Base-by-base conservation (phyloP, 2,888 invertebrate species). In the Hydroisotoma schaefferi region DNA sequence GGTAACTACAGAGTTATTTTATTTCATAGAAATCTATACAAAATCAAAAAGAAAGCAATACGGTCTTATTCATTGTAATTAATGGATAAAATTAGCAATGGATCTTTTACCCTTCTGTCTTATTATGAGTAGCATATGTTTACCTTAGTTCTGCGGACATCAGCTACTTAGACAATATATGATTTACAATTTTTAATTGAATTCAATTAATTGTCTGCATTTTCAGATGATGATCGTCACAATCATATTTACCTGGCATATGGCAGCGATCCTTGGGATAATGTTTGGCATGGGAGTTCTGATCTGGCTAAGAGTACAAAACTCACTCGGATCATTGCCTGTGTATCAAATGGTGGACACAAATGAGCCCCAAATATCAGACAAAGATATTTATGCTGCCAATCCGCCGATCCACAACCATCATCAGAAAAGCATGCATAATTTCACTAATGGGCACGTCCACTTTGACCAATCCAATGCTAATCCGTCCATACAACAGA, bases 171-270 rank as follows among this genome's bases (percentile, higher is more conserved):
- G 3, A 28, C n/a, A 27, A 51, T 28, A 51, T 10, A 5, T 18
- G 2, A 15, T 51, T 51, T 29, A 5, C 18, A 51, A 51, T 18
- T 44, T 51, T 23, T 25, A 1, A 3, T 28, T 28, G 46, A 47
- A 46, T n/a, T 27, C 18, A 28, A 26, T 43, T 12, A 22, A 55
- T 10, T 25, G 2, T 48, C 23, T 47, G n/a, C 40, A 26, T 23
- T 51, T 49, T 2, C 71, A 77, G 67, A 75, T 79, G 74, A 79
- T 79, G 78, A 73, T 78, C 8, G 75, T 76, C n/a, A 78, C 79
- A 6, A 73, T 78, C 28, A 68, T 75, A 23, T 75, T 73, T 57
- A 61, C 73, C 8, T 74, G 73, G 73, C 73, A 74, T 52, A 54
- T 72, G 20, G 74, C 70, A 2, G 62, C 64, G 18, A 47, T 69